Evolutionary conservation across 1,140 invertebrate species (phyloP).

Genomic region (Harpegnathos saltator): DNA sequence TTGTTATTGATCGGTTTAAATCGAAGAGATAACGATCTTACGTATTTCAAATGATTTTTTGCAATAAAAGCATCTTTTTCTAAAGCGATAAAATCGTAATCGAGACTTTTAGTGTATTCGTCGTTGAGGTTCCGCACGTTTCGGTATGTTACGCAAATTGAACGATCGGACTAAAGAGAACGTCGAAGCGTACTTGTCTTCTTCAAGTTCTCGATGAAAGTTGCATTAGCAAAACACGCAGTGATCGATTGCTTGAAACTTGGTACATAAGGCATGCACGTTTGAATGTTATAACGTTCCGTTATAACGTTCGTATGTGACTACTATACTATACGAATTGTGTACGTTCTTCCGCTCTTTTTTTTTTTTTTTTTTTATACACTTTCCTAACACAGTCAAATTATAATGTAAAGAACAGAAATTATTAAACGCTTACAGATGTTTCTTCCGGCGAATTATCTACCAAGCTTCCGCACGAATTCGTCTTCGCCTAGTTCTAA

Average conservation of each 20-base stretch:
- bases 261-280: background rate
- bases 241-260: slow-evolving; percentile 44
- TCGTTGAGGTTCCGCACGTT: background rate
- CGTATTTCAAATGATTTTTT: no score
- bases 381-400: background rate
- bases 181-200: background rate
- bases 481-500: background rate
- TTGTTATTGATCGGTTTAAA: no score
- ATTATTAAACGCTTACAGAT: background rate
- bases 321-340: background rate
- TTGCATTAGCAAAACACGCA: slow-evolving; percentile 4
- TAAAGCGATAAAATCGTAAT: background rate
- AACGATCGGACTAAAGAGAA: slow-evolving; percentile 7
- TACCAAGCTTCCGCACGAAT: background rate
- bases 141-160: background rate
- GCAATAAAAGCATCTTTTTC: no score
- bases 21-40: no score
- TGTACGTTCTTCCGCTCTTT: background rate
- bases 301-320: background rate
- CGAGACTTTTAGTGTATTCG: background rate
- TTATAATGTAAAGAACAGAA: background rate
- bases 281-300: background rate
- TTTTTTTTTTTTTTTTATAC: slow-evolving; percentile 23
- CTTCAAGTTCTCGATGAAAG: slow-evolving; percentile 18
- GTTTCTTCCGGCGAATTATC: background rate